Evolutionary conservation across 2,888 invertebrate species (phyloP).

Genomic region (Cheilosia variabilis): DNA sequence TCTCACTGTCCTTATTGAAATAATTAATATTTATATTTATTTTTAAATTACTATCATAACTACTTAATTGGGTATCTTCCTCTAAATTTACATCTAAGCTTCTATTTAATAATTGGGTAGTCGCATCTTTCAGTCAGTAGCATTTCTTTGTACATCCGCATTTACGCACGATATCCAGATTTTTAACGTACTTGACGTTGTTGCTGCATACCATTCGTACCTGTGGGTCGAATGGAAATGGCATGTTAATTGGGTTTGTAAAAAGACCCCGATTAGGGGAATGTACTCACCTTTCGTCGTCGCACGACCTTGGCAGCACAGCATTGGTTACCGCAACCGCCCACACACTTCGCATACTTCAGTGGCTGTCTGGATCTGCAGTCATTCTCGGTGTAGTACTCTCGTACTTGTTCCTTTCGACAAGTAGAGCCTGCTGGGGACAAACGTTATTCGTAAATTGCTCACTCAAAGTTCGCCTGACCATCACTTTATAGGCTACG

Average conservation of each 20-base stretch:
- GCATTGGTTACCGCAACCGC: constrained; percentile 92
- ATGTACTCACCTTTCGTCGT: constrained; percentile 91
- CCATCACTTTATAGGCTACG: constrained; percentile 46
- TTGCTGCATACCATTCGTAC: constrained; percentile 96
- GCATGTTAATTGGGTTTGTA: not conserved
- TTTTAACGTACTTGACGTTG: constrained; percentile 96
- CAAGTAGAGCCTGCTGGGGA: constrained; percentile 88
- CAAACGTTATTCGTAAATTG: constrained; percentile 76
- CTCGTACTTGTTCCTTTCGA: constrained; percentile 94
- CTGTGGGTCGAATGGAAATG: constrained; percentile 83
- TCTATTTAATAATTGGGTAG: constrained; percentile 84
- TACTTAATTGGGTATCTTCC: constrained; percentile 79
- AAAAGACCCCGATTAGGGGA: too few species aligned
- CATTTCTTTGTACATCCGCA: constrained; percentile 98
- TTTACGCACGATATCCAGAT: constrained; percentile 97
- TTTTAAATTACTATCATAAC: constrained; percentile 78
- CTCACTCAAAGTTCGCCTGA: not conserved
- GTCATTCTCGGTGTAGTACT: constrained; percentile 94
- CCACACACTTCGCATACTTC: constrained; percentile 93
- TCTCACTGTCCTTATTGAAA: constrained; percentile 68
- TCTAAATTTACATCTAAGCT: constrained; percentile 83
- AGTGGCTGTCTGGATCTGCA: constrained; percentile 96
- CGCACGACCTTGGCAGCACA: constrained; percentile 96
- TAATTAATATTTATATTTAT: constrained; percentile 76
- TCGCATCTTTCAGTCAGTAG: constrained; percentile 88